Conservation (phyloP, 30 jellyfish, hydroid and myxozoan genomes). For the Chironex yamaguchii region DNA sequence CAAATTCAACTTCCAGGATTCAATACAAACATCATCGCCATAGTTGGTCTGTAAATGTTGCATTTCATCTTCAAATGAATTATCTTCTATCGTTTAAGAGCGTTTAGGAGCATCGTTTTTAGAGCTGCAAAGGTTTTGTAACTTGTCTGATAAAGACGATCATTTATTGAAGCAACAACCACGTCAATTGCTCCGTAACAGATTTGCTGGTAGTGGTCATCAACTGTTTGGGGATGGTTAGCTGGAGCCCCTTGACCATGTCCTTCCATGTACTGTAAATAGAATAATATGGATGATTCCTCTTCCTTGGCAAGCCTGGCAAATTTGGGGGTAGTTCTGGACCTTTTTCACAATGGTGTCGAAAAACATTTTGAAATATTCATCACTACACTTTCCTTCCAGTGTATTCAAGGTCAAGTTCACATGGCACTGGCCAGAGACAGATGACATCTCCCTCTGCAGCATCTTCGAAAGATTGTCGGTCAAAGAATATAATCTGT, state of each 20-base stretch:
- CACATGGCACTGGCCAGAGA: slow-evolving; percentile 54
- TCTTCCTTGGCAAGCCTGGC: slow-evolving; percentile 49
- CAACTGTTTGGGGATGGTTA: slow-evolving; percentile 18
- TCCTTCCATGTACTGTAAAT: slow-evolving; percentile 43
- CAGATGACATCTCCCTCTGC: slow-evolving; percentile 68
- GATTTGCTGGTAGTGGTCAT: slow-evolving; percentile 46
- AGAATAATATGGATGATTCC: slow-evolving; percentile 46
- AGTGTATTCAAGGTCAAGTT: slow-evolving; percentile 44
- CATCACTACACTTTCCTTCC: slow-evolving; percentile 48
- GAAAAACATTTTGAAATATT: slow-evolving; percentile 30
- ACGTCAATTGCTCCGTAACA: slow-evolving; percentile 56
- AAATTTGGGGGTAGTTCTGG: background rate
- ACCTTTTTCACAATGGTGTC: slow-evolving; percentile 39
- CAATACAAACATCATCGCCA: slow-evolving; percentile 1
- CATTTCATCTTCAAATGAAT: slow-evolving; percentile 10
- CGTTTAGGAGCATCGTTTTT: slow-evolving; percentile 35
- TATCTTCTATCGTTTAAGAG: slow-evolving; percentile 37
- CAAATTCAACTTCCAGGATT: background rate
- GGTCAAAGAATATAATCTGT: slow-evolving; percentile 48
- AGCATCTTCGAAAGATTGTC: slow-evolving; percentile 68
- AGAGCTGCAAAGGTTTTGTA: slow-evolving; percentile 28
- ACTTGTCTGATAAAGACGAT: slow-evolving; percentile 48
- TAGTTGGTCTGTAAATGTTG: background rate
- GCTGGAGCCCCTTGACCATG: slow-evolving; percentile 26
- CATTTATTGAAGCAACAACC: slow-evolving; percentile 36